These are phyloP conservation scores for Craterocephalus amniculus DNA, from an alignment of 2,797 vertebrate species.

Conservation along the genomic window DNA sequence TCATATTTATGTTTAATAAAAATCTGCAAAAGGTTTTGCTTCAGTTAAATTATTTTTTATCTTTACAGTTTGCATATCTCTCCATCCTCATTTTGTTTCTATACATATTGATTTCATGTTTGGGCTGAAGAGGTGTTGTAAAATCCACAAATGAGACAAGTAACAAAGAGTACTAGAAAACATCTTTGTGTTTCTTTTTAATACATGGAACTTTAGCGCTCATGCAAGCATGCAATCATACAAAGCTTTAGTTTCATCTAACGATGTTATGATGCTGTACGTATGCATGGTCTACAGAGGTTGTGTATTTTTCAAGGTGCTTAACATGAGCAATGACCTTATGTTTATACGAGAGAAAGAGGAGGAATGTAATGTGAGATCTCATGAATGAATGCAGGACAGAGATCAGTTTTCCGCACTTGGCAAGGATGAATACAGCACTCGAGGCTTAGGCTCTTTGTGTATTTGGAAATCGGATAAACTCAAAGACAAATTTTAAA, in stretches of 20 bases:
- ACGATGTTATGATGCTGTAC: constrained; percentile 2
- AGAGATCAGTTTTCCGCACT: constrained; percentile 62
- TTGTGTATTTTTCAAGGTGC: constrained; percentile 6
- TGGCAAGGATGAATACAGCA: constrained; percentile 35
- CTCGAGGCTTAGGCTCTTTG: not conserved
- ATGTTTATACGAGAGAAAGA: constrained; percentile 15
- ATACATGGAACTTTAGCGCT: constrained; percentile 5
- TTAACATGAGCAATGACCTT: not conserved
- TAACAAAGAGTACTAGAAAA: constrained; percentile 51
- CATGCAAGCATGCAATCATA: not conserved
- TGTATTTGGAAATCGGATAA: not conserved
- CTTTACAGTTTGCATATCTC: too few relatives aligned
- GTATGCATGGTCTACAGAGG: not conserved
- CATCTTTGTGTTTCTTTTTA: constrained; percentile 31
- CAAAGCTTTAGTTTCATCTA: not conserved
- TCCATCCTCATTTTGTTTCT: not conserved
- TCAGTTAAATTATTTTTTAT: too few relatives aligned
- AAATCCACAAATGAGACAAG: constrained; percentile 63
- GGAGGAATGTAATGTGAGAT: constrained; percentile 64
- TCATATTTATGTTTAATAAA: too few relatives aligned
- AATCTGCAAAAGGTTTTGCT: too few relatives aligned
- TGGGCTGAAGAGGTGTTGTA: constrained; percentile 26
- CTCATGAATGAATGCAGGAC: constrained; percentile 71
- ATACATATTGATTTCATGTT: not conserved
- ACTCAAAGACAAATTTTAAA: constrained; percentile 1